These are phyloP conservation scores for Gallinago media DNA, from an alignment of 2,113 vertebrate genomes.

Conservation along the genomic window DNA sequence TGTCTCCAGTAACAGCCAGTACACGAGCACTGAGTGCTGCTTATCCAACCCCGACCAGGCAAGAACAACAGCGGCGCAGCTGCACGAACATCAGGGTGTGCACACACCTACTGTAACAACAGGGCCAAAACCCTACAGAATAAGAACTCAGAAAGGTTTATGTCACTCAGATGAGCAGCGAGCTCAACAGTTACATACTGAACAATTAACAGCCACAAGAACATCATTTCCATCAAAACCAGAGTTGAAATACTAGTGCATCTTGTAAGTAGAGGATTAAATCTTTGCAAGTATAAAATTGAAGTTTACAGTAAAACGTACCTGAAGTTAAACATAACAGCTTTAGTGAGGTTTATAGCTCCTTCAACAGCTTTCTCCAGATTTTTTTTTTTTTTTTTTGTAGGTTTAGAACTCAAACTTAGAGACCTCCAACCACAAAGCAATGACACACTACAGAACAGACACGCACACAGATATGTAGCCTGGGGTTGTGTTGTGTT, in stretches of 20 bases:
- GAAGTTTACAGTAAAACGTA: not conserved
- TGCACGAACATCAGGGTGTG: not conserved
- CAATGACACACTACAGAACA: not conserved
- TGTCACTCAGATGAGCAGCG: not conserved
- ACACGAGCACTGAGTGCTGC: accelerated
- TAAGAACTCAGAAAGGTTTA: not conserved
- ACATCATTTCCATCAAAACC: not conserved
- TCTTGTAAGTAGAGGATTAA: not conserved
- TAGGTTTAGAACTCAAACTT: not conserved
- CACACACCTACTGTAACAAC: not conserved
- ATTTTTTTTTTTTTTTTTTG: not conserved
- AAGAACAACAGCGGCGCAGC: not conserved
- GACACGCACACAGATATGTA: not conserved
- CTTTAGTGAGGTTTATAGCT: not conserved
- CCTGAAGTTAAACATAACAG: not conserved
- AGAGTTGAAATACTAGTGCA: not conserved
- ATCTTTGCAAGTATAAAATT: not conserved
- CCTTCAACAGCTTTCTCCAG: not conserved
- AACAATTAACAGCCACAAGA: not conserved
- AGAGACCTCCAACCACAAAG: not conserved
- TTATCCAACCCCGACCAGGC: not conserved
- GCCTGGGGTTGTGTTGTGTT: not conserved
- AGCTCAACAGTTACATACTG: not conserved
- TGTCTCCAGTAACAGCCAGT: not conserved
- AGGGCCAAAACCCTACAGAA: not conserved